Conservation (phyloP, 2,888 invertebrate genomes). For the Allolobophora icterica region DNA sequence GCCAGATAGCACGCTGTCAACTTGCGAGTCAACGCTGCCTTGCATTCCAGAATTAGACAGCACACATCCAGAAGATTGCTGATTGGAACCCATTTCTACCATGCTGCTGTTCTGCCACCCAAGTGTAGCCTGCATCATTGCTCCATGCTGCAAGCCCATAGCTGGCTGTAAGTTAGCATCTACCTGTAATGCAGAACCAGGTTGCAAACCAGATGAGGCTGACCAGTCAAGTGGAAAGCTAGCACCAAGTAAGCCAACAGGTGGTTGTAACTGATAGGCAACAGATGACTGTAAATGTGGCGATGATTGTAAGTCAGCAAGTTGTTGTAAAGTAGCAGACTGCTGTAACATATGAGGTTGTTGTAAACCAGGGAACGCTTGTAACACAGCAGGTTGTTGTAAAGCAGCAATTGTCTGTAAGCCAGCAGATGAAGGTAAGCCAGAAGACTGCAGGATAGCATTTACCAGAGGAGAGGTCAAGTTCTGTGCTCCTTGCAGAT, state of each 20-base stretch:
- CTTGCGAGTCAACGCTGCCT: no score
- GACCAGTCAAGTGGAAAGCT: no score
- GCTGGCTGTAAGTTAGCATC: no score
- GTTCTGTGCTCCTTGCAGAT: neutral
- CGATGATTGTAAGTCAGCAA: no score
- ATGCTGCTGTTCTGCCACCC: neutral
- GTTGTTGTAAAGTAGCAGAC: neutral
- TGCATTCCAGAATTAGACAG: no score
- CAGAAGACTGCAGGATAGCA: neutral
- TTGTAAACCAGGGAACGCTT: neutral
- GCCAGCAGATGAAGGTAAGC: neutral
- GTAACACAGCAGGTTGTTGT: neutral
- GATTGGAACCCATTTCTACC: neutral
- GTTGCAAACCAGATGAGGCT: no score
- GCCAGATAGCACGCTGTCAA: neutral
- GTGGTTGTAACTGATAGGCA: neutral
- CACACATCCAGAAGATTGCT: no score
- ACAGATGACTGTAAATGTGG: no score
- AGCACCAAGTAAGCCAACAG: neutral
- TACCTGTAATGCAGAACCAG: no score
- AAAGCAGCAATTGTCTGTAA: no score
- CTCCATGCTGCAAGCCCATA: neutral
- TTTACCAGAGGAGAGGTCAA: neutral
- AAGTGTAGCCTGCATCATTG: neutral
- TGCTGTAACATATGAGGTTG: neutral